These are phyloP conservation scores for Paralichthys olivaceus DNA, from an alignment of 2,113 vertebrate genomes.

Conservation along the genomic window DNA sequence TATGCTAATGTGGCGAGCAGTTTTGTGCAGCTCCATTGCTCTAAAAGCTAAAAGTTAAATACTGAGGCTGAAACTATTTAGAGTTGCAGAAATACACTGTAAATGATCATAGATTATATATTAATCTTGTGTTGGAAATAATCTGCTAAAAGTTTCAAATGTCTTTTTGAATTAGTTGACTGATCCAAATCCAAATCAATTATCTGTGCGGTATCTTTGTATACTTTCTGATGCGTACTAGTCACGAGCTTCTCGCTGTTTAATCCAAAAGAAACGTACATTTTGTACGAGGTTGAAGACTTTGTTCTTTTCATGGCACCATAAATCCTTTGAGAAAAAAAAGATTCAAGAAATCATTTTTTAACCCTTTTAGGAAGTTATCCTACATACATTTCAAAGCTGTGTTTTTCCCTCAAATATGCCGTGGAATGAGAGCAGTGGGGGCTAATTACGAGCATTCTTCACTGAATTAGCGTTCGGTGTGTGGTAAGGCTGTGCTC, in stretches of 20 bases:
- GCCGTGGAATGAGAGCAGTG: constrained; percentile 89
- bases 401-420: constrained; percentile 81
- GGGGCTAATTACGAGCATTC: constrained; percentile 96
- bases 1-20: background rate
- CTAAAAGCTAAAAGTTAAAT: background rate
- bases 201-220: constrained; percentile 15
- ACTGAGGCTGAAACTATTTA: background rate
- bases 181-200: background rate
- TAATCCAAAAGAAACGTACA: constrained; percentile 54
- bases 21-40: background rate
- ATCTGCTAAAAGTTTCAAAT: background rate
- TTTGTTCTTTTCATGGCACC: constrained; percentile 59
- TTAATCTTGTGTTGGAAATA: background rate
- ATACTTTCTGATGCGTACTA: background rate
- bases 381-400: constrained; percentile 89
- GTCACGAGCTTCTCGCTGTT: constrained; percentile 46
- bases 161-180: background rate
- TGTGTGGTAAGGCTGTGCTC: constrained; percentile 92
- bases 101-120: no score
- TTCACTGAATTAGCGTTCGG: constrained; percentile 94
- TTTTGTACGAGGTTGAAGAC: constrained; percentile 34
- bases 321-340: constrained; percentile 54
- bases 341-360: constrained; percentile 57
- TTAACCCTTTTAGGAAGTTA: constrained; percentile 89
- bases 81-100: background rate